Evolutionary conservation across 1,140 invertebrate genomes (phyloP).

Genomic region (Adelges cooleyi): DNA sequence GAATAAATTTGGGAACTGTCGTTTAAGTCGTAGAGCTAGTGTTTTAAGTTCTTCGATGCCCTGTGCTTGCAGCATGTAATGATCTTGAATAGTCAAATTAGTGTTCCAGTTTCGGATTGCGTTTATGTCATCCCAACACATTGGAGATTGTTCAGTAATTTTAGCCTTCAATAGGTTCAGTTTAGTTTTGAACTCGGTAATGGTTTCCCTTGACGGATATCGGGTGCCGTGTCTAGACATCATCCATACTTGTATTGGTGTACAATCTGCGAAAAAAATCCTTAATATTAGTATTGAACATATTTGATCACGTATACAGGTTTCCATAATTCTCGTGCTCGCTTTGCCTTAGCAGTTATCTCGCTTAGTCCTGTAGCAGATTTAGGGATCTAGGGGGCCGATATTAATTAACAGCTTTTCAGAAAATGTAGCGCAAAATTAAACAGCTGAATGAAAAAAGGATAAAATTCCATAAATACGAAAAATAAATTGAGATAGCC

Average conservation of each 20-base stretch:
- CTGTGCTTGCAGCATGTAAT: constrained; percentile 28
- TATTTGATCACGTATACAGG: no score
- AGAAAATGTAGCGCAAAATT: no score
- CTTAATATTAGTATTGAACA: constrained; percentile 5
- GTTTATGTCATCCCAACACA: constrained; percentile 32
- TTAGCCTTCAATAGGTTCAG: background rate
- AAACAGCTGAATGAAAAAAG: no score
- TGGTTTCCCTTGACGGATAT: constrained; percentile 29
- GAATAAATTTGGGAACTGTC: constrained; percentile 33
- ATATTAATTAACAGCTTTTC: no score
- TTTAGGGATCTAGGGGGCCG: no score
- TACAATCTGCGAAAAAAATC: constrained; percentile 35
- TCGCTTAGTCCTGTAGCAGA: no score
- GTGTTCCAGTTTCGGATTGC: constrained; percentile 31
- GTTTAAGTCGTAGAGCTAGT: constrained; percentile 31
- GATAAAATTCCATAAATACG: no score
- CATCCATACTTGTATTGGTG: constrained; percentile 33
- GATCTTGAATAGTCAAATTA: constrained; percentile 24
- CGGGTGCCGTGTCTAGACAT: constrained; percentile 34
- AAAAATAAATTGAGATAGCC: no score
- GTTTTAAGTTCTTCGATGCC: constrained; percentile 31
- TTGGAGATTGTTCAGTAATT: background rate
- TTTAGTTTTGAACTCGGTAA: constrained; percentile 20
- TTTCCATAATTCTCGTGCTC: no score
- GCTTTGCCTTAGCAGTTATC: no score